Percentiles rank a stretch among this genome's conserved stretches.
These are phyloP conservation scores for Erinaceus europaeus DNA, from an alignment of 2,113 vertebrate genomes.

Conservation along the genomic window DNA sequence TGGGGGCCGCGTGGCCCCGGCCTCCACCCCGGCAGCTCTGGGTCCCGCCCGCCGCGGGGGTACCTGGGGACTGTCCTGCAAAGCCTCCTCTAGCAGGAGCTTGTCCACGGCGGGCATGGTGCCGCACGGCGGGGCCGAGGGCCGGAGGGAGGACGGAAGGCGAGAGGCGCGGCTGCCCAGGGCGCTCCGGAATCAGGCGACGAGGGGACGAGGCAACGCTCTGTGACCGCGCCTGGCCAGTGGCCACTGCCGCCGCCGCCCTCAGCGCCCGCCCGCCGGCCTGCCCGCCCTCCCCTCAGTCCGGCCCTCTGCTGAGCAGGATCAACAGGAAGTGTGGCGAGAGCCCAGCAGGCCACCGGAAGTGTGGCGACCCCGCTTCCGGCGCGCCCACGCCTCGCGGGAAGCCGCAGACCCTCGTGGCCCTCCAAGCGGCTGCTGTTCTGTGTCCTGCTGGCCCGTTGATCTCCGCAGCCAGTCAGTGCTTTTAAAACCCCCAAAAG, in stretches of 20 bases:
- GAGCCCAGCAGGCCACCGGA: neutral
- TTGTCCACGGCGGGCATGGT: conserved; percentile 96
- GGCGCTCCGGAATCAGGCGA: conserved; percentile 48
- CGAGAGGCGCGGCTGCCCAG: conserved; percentile 35
- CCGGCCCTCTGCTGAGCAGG: neutral
- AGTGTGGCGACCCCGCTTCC: conserved; percentile 32
- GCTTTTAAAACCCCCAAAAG: neutral
- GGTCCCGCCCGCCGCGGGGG: neutral
- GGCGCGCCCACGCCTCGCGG: accelerated
- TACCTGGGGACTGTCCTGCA: conserved; percentile 99
- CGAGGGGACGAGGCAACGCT: conserved; percentile 41
- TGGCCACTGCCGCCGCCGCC: conserved; percentile 23
- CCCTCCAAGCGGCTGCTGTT: too few relatives aligned
- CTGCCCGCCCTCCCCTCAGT: neutral
- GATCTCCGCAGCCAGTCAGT: accelerated
- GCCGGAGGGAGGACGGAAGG: neutral
- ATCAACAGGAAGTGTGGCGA: conserved; percentile 71
- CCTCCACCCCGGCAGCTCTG: neutral
- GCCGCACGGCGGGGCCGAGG: conserved; percentile 38
- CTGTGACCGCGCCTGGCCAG: neutral
- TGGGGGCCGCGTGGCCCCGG: neutral
- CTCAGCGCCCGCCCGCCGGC: neutral
- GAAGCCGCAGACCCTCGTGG: accelerated
- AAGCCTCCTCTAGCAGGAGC: conserved; percentile 94
- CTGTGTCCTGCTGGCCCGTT: too few relatives aligned